phyloP scores from a whole-genome alignment of 1,140 invertebrate species.

The Neodiprion lecontei region DNA sequence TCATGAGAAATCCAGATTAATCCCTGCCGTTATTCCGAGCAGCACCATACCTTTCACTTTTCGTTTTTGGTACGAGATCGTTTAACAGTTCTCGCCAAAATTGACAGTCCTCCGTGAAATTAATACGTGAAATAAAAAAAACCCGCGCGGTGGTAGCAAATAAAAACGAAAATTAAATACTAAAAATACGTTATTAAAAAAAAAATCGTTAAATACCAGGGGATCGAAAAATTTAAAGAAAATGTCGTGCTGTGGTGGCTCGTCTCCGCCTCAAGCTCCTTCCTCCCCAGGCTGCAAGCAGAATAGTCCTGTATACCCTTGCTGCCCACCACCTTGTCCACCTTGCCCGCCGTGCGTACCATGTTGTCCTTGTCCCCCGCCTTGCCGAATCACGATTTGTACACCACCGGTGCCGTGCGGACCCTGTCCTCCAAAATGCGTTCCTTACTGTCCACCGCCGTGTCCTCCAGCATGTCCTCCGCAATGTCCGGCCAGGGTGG shows the following conservation, averaged over 20 bases:
- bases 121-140: neutral
- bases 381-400: conserved; percentile 37
- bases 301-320: neutral
- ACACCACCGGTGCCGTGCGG: conserved; percentile 38
- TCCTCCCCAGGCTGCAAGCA: neutral
- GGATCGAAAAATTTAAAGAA: neutral
- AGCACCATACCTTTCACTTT: neutral
- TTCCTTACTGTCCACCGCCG: conserved; percentile 30
- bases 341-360: conserved; percentile 31
- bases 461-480: conserved; percentile 26
- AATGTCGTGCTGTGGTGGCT: conserved; percentile 2
- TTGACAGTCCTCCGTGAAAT: neutral
- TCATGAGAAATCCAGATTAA: neutral
- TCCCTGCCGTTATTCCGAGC: neutral
- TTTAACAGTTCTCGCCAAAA: neutral
- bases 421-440: conserved; percentile 36
- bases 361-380: conserved; percentile 27
- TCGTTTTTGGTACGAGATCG: neutral
- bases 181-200: neutral
- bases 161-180: neutral
- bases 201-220: neutral
- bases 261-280: neutral
- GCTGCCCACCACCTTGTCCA: conserved; percentile 11
- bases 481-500: conserved; percentile 24
- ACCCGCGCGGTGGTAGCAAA: neutral